Percentiles rank a stretch among this genome's conserved stretches.
These are phyloP conservation scores for Drosophila suboccidentalis DNA, from an alignment of 2,888 invertebrate species.

Conservation along the genomic window DNA sequence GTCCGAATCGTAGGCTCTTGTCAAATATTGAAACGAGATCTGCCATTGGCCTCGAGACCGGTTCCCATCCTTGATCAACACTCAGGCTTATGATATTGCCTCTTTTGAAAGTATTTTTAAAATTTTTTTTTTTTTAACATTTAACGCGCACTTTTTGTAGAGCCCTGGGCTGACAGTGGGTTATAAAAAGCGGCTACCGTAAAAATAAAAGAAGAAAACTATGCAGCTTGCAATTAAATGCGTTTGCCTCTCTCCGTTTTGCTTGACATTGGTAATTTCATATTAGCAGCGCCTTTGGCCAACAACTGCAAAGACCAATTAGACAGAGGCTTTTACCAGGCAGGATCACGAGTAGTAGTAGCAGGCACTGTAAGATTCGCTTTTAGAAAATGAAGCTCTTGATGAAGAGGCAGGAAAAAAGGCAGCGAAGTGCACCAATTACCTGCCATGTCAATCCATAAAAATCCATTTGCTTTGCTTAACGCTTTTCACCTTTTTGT, in stretches of 20 bases:
- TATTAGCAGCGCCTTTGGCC: conserved; percentile 75
- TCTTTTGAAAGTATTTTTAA: conserved; percentile 30
- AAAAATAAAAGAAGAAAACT: conserved; percentile 19
- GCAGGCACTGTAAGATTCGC: conserved; percentile 21
- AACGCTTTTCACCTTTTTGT: conserved; percentile 19
- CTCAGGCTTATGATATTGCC: not conserved
- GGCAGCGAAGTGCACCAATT: conserved; percentile 71
- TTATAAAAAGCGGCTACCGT: conserved; percentile 10
- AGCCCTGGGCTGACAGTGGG: conserved; percentile 33
- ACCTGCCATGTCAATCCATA: conserved; percentile 78
- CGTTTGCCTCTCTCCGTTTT: conserved; percentile 26
- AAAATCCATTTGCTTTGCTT: conserved; percentile 75
- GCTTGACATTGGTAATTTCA: conserved; percentile 68
- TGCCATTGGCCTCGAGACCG: conserved; percentile 43
- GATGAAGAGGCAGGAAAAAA: conserved; percentile 3
- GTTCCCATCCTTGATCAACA: conserved; percentile 41
- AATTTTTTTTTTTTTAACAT: conserved; percentile 18
- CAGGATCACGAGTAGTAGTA: conserved; percentile 34
- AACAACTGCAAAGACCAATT: conserved; percentile 58
- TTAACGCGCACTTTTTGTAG: conserved; percentile 36
- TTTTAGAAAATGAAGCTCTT: conserved; percentile 49
- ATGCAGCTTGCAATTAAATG: conserved; percentile 57
- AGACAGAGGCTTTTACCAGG: conserved; percentile 64
- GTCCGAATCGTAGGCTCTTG: conserved; percentile 6
- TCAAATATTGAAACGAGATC: conserved; percentile 11